Conservation (phyloP, 2,113 vertebrate species). For the Notothenia rossii region DNA sequence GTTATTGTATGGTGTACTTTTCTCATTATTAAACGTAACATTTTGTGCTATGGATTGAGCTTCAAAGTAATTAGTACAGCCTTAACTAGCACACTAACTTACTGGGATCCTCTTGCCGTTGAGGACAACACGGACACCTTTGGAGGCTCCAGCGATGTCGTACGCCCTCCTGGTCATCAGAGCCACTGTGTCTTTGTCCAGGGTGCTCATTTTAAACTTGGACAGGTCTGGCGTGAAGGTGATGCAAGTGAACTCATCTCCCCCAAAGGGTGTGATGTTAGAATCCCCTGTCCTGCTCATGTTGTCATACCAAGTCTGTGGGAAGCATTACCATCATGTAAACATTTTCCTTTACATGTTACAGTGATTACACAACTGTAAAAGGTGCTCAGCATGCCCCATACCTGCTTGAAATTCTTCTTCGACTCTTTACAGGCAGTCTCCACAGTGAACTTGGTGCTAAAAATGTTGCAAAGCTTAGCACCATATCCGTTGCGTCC, state of each 20-base stretch:
- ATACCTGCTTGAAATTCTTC: conserved; percentile 93
- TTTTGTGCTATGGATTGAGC: too few species aligned
- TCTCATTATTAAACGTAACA: too few species aligned
- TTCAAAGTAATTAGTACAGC: background rate
- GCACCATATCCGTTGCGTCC: conserved; percentile 99
- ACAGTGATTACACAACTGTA: background rate
- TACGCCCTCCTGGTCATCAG: conserved; percentile 96
- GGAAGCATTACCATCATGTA: background rate
- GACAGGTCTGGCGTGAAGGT: conserved; percentile 94
- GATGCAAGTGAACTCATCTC: conserved; percentile 95
- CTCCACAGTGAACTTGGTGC: conserved; percentile 97
- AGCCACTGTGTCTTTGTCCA: conserved; percentile 96
- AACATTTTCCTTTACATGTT: background rate
- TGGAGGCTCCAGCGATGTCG: conserved; percentile 92
- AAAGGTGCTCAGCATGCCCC: background rate
- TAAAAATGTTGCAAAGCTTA: conserved; percentile 99
- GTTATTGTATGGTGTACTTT: background rate
- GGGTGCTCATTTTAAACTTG: conserved; percentile 95
- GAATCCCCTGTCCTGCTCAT: conserved; percentile 91
- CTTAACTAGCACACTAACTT: conserved; percentile 67
- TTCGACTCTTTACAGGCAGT: conserved; percentile 93
- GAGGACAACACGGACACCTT: conserved; percentile 93
- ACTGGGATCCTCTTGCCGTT: conserved; percentile 94
- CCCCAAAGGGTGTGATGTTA: conserved; percentile 88
- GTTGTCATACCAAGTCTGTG: conserved; percentile 95